Percentiles rank a stretch among this genome's conserved stretches.
These are phyloP conservation scores for Thryonomys swinderianus DNA, from an alignment of 2,113 vertebrate genomes.

Conservation along the genomic window DNA sequence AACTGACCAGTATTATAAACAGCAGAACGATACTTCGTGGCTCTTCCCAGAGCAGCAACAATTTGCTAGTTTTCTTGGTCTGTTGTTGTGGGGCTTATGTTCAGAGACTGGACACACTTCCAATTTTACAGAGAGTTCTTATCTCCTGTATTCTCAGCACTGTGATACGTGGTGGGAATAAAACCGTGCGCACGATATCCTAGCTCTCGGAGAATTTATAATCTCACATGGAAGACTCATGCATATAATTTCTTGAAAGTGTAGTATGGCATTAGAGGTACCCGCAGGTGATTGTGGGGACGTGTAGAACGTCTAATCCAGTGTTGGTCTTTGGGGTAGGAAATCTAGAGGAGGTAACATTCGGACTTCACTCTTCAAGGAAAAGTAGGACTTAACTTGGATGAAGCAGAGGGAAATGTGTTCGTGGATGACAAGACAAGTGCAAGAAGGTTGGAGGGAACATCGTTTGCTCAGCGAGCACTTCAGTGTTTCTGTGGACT, in stretches of 20 bases:
- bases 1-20: not conserved
- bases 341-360: not conserved
- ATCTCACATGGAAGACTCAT: not conserved
- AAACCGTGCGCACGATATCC: not conserved
- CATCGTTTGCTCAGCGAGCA: not conserved
- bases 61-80: conserved; percentile 36
- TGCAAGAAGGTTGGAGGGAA: not conserved
- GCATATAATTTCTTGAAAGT: not conserved
- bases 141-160: not conserved
- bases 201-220: conserved; percentile 3
- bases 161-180: not conserved
- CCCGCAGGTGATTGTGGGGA: not conserved
- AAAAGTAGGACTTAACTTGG: not conserved
- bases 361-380: not conserved
- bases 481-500: not conserved
- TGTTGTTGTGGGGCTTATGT: not conserved
- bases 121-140: conserved; percentile 15
- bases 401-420: not conserved
- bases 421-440: not conserved
- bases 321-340: not conserved
- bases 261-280: not conserved
- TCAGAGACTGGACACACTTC: not conserved
- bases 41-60: not conserved
- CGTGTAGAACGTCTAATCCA: not conserved
- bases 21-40: not conserved